Conservation (phyloP, 2,888 invertebrate genomes). For the Synergus laeviventris region DNA sequence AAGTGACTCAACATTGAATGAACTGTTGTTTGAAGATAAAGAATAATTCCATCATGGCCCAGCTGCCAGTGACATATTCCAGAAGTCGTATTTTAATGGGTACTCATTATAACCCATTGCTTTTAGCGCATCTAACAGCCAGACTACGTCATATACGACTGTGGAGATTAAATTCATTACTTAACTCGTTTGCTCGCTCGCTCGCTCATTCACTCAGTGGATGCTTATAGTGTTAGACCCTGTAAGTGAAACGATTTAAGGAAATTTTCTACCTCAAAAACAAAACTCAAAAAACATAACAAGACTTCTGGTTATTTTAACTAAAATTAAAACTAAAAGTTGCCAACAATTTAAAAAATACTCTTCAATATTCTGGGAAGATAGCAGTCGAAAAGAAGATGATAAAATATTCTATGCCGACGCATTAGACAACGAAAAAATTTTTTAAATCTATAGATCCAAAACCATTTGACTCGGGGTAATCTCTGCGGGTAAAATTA, state of each 20-base stretch:
- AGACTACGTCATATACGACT: slow-evolving; percentile 52
- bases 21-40: slow-evolving; percentile 58
- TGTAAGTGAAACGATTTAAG: slow-evolving; percentile 10
- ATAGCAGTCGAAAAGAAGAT: neutral
- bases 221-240: slow-evolving; percentile 26
- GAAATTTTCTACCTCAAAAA: slow-evolving; percentile 33
- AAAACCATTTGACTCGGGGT: neutral
- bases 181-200: slow-evolving; percentile 61
- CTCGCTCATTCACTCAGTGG: slow-evolving; percentile 45
- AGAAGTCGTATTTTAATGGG: slow-evolving; percentile 67
- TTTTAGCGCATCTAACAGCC: slow-evolving; percentile 61
- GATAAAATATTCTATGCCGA: neutral
- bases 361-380: slow-evolving; percentile 16
- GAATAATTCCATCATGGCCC: slow-evolving; percentile 61
- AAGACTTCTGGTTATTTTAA: no score
- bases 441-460: no score
- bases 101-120: slow-evolving; percentile 68
- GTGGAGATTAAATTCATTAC: slow-evolving; percentile 66
- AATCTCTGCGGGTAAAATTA: slow-evolving; percentile 50
- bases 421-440: neutral
- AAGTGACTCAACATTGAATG: slow-evolving; percentile 54
- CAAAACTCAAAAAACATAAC: no score
- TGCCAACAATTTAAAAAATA: neutral
- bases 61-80: slow-evolving; percentile 66
- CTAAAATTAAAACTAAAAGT: no score